These are phyloP conservation scores for Columbina picui DNA, from an alignment of 2,113 vertebrate genomes.

Conservation along the genomic window DNA sequence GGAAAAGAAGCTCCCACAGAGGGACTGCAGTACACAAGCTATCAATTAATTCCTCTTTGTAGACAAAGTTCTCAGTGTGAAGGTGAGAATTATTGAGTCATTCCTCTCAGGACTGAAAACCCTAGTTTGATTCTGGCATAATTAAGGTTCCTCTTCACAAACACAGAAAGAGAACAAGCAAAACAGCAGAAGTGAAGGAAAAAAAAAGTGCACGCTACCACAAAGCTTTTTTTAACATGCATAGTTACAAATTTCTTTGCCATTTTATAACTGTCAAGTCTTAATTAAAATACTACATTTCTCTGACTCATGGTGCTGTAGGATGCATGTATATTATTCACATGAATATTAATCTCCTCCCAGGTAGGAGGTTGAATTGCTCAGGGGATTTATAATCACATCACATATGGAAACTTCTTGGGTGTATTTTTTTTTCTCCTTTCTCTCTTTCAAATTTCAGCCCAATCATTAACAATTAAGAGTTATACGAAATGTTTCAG, in stretches of 20 bases:
- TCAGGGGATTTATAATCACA: constrained; percentile 27
- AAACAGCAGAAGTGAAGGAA: constrained; percentile 30
- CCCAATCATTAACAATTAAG: background rate
- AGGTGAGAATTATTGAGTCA: constrained; percentile 60
- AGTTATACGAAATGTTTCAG: background rate
- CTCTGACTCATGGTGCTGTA: constrained; percentile 64
- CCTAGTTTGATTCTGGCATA: background rate
- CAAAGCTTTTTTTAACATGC: background rate
- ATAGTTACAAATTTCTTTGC: constrained; percentile 20
- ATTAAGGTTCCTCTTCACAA: constrained; percentile 20
- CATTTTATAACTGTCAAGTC: constrained; percentile 35
- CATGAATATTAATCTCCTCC: constrained; percentile 41
- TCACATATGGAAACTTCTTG: background rate
- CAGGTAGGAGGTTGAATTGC: constrained; percentile 55
- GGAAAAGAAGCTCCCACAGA: background rate
- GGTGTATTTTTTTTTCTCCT: background rate
- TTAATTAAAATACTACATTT: constrained; percentile 61
- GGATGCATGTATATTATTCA: constrained; percentile 55
- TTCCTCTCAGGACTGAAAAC: constrained; percentile 5
- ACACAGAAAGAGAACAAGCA: background rate
- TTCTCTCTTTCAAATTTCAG: background rate
- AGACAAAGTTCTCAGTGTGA: constrained; percentile 23
- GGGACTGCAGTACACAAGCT: background rate
- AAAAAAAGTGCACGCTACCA: background rate
- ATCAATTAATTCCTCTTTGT: constrained; percentile 38